Conservation (phyloP, 2,797 vertebrate species). For the Gila robusta region DNA sequence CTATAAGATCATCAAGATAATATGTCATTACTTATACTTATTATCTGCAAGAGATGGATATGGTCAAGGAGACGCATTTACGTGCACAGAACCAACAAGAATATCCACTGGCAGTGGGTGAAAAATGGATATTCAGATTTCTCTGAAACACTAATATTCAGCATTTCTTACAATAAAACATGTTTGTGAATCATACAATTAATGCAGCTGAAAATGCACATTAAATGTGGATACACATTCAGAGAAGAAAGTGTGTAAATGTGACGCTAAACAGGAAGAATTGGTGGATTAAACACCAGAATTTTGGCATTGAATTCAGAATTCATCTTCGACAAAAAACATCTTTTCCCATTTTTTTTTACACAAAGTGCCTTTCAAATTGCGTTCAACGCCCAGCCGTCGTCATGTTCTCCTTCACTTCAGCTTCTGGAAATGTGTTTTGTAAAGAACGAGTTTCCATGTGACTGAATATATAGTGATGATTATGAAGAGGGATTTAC, state of each 20-base stretch:
- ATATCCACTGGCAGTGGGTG: not conserved
- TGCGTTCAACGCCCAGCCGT: not conserved
- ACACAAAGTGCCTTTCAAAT: not conserved
- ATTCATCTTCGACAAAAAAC: not conserved
- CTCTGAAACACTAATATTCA: not conserved
- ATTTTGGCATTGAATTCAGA: not conserved
- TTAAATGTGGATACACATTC: not conserved
- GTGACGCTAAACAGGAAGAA: not conserved
- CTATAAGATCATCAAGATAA: not conserved
- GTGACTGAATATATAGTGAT: not conserved
- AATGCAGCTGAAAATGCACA: not conserved
- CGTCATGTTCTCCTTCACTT: not conserved
- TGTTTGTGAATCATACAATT: not conserved
- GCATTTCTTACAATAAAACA: not conserved
- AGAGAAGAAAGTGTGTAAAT: not conserved
- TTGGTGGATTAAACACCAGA: not conserved
- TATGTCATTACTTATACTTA: not conserved
- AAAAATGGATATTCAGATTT: not conserved
- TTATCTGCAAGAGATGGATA: not conserved
- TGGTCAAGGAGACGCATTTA: no score
- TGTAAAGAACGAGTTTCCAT: not conserved
- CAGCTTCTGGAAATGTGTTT: not conserved
- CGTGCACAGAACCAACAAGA: slow-evolving; percentile 1
- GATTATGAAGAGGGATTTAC: not conserved
- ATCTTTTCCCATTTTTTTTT: not conserved